These are phyloP conservation scores for Ctenosaura bakeri DNA, from an alignment of 2,797 vertebrate genomes.

Conservation along the genomic window DNA sequence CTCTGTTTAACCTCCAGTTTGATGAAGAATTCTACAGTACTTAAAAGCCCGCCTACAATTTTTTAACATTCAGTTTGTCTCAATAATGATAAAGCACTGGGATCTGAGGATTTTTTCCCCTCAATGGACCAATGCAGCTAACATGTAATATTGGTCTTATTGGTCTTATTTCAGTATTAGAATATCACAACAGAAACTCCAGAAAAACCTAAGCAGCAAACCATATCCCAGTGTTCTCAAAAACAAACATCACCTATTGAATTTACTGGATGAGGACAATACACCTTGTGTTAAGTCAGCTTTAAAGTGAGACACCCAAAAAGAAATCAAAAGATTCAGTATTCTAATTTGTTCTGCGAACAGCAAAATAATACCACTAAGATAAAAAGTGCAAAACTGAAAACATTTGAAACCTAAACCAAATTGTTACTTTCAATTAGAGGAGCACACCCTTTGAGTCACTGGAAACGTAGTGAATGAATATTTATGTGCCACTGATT, in stretches of 20 bases:
- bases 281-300: neutral
- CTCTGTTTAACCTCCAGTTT: neutral
- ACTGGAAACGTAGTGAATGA: too few relatives aligned
- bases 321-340: constrained; percentile 20
- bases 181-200: neutral
- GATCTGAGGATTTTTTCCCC: neutral
- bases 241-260: neutral
- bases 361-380: constrained; percentile 14
- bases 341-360: neutral
- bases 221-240: neutral
- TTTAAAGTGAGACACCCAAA: constrained; percentile 5
- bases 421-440: too few relatives aligned
- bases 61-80: neutral
- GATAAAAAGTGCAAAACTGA: constrained; percentile 30
- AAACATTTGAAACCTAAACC: neutral
- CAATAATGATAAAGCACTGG: neutral
- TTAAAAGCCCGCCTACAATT: neutral
- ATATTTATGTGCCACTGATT: too few relatives aligned
- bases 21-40: neutral
- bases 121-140: neutral
- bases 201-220: neutral
- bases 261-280: neutral
- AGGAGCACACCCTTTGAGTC: too few relatives aligned
- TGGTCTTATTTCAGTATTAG: neutral
- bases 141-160: neutral